Evolutionary conservation across 2,797 vertebrate genomes (phyloP).

Genomic region (Esox lucius): DNA sequence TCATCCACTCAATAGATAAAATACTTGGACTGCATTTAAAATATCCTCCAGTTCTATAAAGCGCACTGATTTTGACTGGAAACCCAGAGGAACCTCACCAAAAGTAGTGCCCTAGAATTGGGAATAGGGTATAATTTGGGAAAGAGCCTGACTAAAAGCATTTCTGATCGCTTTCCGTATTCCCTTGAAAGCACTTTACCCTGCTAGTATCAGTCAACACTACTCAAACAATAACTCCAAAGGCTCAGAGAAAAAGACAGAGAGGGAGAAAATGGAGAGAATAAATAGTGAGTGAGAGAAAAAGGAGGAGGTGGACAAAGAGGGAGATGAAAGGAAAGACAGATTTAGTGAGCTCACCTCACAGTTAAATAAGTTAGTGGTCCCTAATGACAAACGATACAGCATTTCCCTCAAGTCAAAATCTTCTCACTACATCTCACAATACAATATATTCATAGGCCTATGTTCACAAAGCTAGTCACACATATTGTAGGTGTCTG

Average conservation of each 20-base stretch:
- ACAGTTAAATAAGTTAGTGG: background rate
- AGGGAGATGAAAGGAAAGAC: background rate
- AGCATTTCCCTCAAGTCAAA: background rate
- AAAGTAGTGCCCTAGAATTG: background rate
- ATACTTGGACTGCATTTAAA: background rate
- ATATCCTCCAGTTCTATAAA: background rate
- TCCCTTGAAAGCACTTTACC: background rate
- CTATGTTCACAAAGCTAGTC: no score
- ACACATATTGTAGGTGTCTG: no score
- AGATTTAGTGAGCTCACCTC: background rate
- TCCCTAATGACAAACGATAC: background rate
- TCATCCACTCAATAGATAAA: background rate
- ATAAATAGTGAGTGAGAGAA: background rate
- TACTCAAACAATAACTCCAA: background rate
- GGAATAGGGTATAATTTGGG: background rate
- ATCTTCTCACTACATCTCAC: no score
- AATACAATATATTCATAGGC: no score
- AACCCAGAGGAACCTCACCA: background rate
- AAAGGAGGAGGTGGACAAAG: background rate
- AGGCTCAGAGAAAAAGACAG: background rate
- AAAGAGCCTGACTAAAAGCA: background rate
- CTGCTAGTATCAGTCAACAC: background rate
- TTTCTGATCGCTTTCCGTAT: background rate
- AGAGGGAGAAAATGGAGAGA: background rate
- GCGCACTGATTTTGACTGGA: background rate